These are phyloP conservation scores for Phenganax stokvisi DNA, from an alignment of 92 coral and sea anemone genomes.

Conservation along the genomic window DNA sequence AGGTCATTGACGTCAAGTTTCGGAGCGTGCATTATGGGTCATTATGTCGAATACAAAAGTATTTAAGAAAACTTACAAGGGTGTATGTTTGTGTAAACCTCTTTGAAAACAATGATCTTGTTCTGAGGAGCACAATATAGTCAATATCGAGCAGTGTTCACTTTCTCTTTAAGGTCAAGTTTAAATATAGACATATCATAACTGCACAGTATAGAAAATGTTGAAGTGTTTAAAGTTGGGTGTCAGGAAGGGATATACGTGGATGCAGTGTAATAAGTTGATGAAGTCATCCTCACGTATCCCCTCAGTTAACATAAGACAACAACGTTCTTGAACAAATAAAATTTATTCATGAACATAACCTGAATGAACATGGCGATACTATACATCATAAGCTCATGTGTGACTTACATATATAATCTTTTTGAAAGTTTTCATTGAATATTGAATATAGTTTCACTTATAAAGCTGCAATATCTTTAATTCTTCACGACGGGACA, in stretches of 20 bases:
- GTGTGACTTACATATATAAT: no score
- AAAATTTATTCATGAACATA: no score
- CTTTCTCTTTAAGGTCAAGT: background rate
- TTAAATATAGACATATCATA: no score
- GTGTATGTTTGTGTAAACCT: constrained; percentile 1
- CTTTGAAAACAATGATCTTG: background rate
- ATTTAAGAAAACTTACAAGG: background rate
- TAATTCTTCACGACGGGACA: constrained; percentile 23
- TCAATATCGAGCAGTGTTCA: constrained; percentile 12
- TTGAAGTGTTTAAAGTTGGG: no score
- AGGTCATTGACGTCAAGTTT: background rate
- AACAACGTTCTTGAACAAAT: no score
- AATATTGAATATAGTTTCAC: background rate
- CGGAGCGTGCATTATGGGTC: background rate
- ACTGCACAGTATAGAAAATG: no score
- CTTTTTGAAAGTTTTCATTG: constrained; percentile 3
- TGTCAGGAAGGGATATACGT: no score
- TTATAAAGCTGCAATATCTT: background rate
- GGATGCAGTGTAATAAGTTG: no score
- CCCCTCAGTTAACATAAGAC: no score
- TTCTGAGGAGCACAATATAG: background rate
- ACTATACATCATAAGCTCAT: no score
- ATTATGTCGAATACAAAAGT: background rate
- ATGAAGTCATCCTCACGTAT: no score
- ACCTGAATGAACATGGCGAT: no score